A percentile compares a stretch with the other conserved stretches of the same genome.
These are phyloP conservation scores for Vanacampus margaritifer DNA, from an alignment of 2,113 vertebrate species.

Conservation along the genomic window DNA sequence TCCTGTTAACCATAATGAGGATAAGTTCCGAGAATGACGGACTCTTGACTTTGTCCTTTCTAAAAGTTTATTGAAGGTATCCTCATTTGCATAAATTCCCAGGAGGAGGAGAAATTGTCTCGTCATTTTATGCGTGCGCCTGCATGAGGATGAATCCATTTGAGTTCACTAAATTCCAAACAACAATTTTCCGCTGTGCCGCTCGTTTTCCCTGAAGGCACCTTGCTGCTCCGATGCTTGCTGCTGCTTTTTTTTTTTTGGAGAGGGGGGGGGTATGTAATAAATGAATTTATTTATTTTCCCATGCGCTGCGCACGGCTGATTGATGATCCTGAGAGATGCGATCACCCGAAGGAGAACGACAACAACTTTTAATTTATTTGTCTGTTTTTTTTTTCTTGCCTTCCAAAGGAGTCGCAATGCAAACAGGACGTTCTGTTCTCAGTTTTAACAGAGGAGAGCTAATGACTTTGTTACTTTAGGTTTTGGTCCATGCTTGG, in stretches of 20 bases:
- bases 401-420: background rate
- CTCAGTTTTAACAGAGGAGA: background rate
- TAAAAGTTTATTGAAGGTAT: too few species aligned
- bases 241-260: background rate
- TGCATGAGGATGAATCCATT: conserved; percentile 13
- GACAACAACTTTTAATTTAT: conserved; percentile 38
- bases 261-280: too few species aligned
- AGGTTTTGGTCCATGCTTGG: too few species aligned
- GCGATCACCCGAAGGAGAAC: conserved; percentile 18
- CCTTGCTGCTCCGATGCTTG: background rate
- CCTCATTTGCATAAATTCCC: background rate
- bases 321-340: conserved; percentile 40
- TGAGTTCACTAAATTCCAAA: conserved; percentile 24
- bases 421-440: background rate
- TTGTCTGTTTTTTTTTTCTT: conserved; percentile 3
- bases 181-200: conserved; percentile 7
- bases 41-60: too few species aligned
- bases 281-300: conserved; percentile 16
- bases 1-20: too few species aligned
- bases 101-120: background rate
- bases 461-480: conserved; percentile 6
- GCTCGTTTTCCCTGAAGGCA: conserved; percentile 16
- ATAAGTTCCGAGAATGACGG: too few species aligned
- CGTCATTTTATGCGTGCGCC: conserved; percentile 15
- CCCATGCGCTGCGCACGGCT: conserved; percentile 31